A percentile compares a stretch with the other conserved stretches of the same genome.
Conservation (phyloP, 23 tunicate genomes). For the Trididemnum nubilum region DNA sequence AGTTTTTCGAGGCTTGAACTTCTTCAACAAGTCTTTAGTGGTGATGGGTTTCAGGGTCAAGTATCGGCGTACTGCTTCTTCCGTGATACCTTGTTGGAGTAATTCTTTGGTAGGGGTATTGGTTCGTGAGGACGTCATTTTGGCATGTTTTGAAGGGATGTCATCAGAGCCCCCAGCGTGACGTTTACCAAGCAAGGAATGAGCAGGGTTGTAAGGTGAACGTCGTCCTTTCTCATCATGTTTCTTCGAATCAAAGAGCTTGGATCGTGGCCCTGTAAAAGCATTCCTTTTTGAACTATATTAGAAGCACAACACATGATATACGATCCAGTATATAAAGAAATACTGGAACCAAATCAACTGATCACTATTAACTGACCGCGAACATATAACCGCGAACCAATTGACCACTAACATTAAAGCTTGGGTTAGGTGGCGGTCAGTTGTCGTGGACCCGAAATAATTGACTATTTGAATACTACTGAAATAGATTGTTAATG, state of each 20-base stretch:
- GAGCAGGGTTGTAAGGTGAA: conserved; percentile 30
- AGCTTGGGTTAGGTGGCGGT: too few relatives aligned
- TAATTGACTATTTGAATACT: too few relatives aligned
- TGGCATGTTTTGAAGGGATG: conserved; percentile 40
- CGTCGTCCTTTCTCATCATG: conserved; percentile 44
- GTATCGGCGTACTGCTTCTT: conserved; percentile 67
- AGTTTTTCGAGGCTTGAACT: conserved; percentile 71
- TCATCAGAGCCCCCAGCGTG: conserved; percentile 39
- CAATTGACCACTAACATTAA: too few relatives aligned
- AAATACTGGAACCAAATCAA: not conserved
- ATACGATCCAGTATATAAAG: not conserved
- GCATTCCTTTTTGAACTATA: too few relatives aligned
- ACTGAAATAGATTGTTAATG: too few relatives aligned
- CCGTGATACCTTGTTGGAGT: conserved; percentile 53
- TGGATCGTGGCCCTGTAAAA: not conserved
- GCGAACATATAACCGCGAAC: too few relatives aligned
- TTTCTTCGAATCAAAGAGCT: conserved; percentile 55
- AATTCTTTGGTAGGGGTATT: conserved; percentile 53
- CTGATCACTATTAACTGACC: conserved; percentile 3
- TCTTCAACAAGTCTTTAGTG: conserved; percentile 79
- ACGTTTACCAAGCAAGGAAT: conserved; percentile 54
- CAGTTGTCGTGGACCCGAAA: too few relatives aligned
- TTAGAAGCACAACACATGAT: too few relatives aligned
- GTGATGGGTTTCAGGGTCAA: conserved; percentile 89
- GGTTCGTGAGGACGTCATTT: conserved; percentile 20